These are phyloP conservation scores for Thymelicus lineola DNA, from an alignment of 2,888 invertebrate species.

Conservation along the genomic window DNA sequence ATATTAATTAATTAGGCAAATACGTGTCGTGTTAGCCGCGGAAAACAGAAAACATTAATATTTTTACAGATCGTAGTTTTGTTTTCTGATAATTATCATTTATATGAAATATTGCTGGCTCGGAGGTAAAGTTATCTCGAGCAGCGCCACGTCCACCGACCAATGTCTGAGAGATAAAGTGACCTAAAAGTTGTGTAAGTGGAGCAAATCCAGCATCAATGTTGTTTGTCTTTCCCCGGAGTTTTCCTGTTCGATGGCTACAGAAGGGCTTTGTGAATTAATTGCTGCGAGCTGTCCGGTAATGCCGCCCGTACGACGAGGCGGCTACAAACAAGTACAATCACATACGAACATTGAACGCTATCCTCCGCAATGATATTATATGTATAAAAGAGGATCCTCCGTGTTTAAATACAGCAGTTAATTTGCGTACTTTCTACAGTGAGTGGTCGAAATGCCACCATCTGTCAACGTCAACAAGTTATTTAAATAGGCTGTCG, in stretches of 20 bases:
- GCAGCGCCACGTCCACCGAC: not conserved
- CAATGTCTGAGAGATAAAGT: not conserved
- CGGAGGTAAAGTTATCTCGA: too few species aligned
- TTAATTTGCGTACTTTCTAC: not conserved
- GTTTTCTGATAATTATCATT: too few species aligned
- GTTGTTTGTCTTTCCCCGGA: not conserved
- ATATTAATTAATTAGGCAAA: too few species aligned
- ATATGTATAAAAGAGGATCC: too few species aligned
- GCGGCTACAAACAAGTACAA: not conserved
- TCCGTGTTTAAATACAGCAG: too few species aligned
- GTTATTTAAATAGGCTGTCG: not conserved
- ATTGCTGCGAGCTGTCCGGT: not conserved
- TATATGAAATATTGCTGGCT: too few species aligned
- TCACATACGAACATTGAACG: too few species aligned
- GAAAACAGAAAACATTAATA: too few species aligned
- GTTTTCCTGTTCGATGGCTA: not conserved
- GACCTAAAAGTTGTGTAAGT: not conserved
- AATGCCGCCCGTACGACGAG: too few species aligned
- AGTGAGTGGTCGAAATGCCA: not conserved
- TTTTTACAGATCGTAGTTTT: too few species aligned
- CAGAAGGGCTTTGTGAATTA: conserved; percentile 3
- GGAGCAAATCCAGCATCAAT: not conserved
- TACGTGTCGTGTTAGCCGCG: too few species aligned
- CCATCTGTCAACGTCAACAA: not conserved
- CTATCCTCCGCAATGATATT: too few species aligned